These are phyloP conservation scores for Tetrax tetrax DNA, from an alignment of 2,113 vertebrate genomes.

Conservation along the genomic window DNA sequence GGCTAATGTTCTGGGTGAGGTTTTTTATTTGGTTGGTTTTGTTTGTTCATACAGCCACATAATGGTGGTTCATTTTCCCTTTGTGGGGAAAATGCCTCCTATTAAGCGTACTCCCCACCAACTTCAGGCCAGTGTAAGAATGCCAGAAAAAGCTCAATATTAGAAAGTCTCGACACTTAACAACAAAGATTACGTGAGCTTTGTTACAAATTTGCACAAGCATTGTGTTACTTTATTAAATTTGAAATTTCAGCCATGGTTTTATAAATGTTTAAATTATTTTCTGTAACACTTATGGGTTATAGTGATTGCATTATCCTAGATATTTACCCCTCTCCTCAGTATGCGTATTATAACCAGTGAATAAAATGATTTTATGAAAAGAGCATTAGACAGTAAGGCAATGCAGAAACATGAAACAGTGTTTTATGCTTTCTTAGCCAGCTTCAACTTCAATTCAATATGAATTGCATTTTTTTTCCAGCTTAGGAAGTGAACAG, in stretches of 20 bases:
- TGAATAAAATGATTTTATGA: neutral
- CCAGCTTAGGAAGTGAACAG: slow-evolving; percentile 40
- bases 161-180: neutral
- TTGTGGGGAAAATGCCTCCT: neutral
- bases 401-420: neutral
- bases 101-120: neutral
- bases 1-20: neutral
- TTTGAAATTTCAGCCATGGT: neutral
- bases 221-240: neutral
- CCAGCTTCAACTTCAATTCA: slow-evolving; percentile 14
- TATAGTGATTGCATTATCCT: neutral
- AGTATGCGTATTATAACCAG: neutral
- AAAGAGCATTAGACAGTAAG: neutral
- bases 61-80: neutral
- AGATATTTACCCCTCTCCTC: neutral
- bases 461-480: slow-evolving; percentile 28
- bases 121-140: neutral
- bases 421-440: slow-evolving; percentile 21
- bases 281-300: neutral
- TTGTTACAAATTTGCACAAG: neutral
- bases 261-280: neutral
- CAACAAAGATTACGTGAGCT: neutral
- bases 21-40: neutral
- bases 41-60: neutral
- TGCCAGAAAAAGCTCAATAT: neutral